Conservation (phyloP, 2,797 vertebrate species). For the Limosa lapponica region DNA sequence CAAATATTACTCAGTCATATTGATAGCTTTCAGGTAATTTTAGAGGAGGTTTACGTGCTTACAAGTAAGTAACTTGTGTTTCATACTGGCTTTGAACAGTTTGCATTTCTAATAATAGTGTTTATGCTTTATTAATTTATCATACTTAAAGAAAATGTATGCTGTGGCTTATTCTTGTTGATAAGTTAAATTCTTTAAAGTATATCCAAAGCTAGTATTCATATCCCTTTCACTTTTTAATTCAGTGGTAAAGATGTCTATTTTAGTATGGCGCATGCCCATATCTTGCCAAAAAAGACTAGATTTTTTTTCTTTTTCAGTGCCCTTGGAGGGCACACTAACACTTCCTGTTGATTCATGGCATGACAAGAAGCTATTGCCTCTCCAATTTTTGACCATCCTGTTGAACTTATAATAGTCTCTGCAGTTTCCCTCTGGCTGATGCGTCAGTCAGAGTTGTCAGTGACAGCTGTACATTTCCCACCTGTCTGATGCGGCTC, state of each 20-base stretch:
- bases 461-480: neutral
- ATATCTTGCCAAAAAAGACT: neutral
- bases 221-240: neutral
- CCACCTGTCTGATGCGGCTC: neutral
- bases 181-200: neutral
- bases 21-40: neutral
- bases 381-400: neutral
- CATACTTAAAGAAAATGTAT: neutral
- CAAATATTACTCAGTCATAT: neutral
- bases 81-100: neutral
- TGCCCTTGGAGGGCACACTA: neutral
- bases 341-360: neutral
- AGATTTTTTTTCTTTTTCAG: neutral
- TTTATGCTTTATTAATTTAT: neutral
- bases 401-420: neutral
- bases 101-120: neutral
- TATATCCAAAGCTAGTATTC: neutral
- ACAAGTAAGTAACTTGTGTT: neutral
- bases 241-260: neutral
- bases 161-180: neutral
- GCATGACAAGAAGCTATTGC: neutral
- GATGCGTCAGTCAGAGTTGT: neutral
- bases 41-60: neutral
- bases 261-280: neutral
- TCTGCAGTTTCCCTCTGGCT: neutral